phyloP scores from a whole-genome alignment of 2,888 invertebrate species.

The Alcis repandata region DNA sequence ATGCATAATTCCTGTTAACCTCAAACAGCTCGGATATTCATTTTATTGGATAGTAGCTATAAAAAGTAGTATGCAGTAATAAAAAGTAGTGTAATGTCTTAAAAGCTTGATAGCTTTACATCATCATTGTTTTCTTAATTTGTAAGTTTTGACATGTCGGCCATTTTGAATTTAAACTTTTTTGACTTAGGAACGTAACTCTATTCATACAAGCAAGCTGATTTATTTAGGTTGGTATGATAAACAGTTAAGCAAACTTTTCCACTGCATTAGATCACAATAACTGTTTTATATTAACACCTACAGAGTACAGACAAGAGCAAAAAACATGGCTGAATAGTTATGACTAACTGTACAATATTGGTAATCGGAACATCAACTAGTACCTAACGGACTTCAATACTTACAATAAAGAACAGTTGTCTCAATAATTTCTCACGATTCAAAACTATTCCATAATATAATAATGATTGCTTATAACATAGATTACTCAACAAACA shows the following conservation, averaged over 20 bases:
- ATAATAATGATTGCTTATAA: not conserved
- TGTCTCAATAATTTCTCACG: conserved; percentile 12
- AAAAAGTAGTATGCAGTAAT: not conserved
- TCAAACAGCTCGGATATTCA: conserved; percentile 37
- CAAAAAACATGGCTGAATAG: conserved; percentile 59
- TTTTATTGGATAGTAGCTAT: conserved; percentile 19
- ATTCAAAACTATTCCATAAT: conserved; percentile 10
- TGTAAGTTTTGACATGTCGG: not conserved
- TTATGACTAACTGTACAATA: conserved; percentile 63
- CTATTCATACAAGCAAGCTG: not conserved
- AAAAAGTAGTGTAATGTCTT: not conserved
- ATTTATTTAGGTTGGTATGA: conserved; percentile 14
- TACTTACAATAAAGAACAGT: conserved; percentile 17
- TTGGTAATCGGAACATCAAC: conserved; percentile 55
- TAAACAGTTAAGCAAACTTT: conserved; percentile 48
- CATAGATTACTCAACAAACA: not conserved
- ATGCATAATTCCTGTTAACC: conserved; percentile 58
- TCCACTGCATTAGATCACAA: conserved; percentile 38
- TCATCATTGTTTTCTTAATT: too few species aligned
- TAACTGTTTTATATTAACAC: conserved; percentile 60
- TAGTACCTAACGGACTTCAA: conserved; percentile 29
- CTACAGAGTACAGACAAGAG: conserved; percentile 51
- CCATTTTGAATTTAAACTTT: not conserved
- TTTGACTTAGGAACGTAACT: not conserved
- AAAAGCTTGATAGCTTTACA: not conserved